Evolutionary conservation across 2,797 vertebrate species (phyloP).

Genomic region (Sebastes kiyomatsui): DNA sequence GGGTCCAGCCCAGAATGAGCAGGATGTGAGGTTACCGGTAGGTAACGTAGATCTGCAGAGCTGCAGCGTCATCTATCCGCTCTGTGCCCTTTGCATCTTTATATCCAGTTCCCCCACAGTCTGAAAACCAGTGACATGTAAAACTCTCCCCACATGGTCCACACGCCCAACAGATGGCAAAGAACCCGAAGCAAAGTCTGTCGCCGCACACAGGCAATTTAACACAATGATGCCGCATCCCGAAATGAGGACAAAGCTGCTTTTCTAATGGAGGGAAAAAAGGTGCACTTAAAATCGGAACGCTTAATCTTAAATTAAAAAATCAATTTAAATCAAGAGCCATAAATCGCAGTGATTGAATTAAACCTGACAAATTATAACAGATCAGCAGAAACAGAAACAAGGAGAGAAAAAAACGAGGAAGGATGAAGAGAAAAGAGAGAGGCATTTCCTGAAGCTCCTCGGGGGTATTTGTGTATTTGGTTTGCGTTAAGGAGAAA

Average conservation of each 20-base stretch:
- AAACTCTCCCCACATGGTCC: slow-evolving; percentile 43
- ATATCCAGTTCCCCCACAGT: slow-evolving; percentile 19
- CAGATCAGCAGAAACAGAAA: not conserved
- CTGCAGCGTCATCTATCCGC: slow-evolving; percentile 14
- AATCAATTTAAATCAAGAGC: slow-evolving; percentile 12
- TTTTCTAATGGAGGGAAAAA: not conserved
- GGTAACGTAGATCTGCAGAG: slow-evolving; percentile 1
- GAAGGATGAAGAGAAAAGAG: not conserved
- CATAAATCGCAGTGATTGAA: slow-evolving; percentile 8
- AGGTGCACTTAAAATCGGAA: not conserved
- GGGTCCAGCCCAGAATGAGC: not conserved
- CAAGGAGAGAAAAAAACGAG: not conserved
- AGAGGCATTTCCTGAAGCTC: slow-evolving; percentile 43
- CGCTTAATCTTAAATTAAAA: slow-evolving; percentile 8
- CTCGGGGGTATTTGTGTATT: slow-evolving; percentile 68
- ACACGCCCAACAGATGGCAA: slow-evolving; percentile 61
- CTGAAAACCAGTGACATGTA: slow-evolving; percentile 52
- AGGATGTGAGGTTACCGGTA: not conserved
- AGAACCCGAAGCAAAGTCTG: slow-evolving; percentile 63
- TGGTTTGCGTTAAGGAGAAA: slow-evolving; percentile 81
- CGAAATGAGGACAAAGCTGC: slow-evolving; percentile 30
- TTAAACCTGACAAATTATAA: slow-evolving; percentile 25
- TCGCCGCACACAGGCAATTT: slow-evolving; percentile 43
- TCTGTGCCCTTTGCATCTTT: not conserved
- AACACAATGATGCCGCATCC: slow-evolving; percentile 26